Conservation (phyloP, 2,888 invertebrate genomes). For the Smittia sp. region DNA sequence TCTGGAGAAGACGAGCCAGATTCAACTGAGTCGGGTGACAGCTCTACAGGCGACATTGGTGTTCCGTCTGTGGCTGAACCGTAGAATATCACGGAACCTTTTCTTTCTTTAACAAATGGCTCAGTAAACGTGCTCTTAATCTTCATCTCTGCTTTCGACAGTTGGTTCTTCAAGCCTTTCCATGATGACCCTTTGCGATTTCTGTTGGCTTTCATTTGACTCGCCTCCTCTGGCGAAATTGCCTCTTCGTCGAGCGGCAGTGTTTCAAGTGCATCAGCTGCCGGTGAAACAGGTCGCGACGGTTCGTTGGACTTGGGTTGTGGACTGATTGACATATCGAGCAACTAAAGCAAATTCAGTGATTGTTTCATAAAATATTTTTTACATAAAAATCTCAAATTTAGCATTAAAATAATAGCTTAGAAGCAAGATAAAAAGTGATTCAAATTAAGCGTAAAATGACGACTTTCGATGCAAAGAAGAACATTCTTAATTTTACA, state of each 20-base stretch:
- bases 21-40: conserved; percentile 46
- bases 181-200: conserved; percentile 64
- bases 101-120: conserved; percentile 48
- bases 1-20: conserved; percentile 46
- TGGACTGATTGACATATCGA: conserved; percentile 47
- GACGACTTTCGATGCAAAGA: no score
- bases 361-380: conserved; percentile 5
- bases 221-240: conserved; percentile 47
- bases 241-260: conserved; percentile 47
- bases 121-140: conserved; percentile 64
- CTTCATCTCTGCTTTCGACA: conserved; percentile 75
- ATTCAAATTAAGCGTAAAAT: no score
- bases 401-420: no score
- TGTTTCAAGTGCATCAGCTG: conserved; percentile 54
- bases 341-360: conserved; percentile 45
- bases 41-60: conserved; percentile 49
- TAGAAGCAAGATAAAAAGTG: no score
- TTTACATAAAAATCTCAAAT: no score
- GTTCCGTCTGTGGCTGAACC: conserved; percentile 50
- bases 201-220: conserved; percentile 54
- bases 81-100: conserved; percentile 53
- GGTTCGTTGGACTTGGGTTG: conserved; percentile 49
- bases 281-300: conserved; percentile 56
- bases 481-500: no score
- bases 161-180: conserved; percentile 76